Percentiles rank a stretch among this genome's conserved stretches.
These are phyloP conservation scores for Engraulis encrasicolus DNA, from an alignment of 2,113 vertebrate species.

Conservation along the genomic window DNA sequence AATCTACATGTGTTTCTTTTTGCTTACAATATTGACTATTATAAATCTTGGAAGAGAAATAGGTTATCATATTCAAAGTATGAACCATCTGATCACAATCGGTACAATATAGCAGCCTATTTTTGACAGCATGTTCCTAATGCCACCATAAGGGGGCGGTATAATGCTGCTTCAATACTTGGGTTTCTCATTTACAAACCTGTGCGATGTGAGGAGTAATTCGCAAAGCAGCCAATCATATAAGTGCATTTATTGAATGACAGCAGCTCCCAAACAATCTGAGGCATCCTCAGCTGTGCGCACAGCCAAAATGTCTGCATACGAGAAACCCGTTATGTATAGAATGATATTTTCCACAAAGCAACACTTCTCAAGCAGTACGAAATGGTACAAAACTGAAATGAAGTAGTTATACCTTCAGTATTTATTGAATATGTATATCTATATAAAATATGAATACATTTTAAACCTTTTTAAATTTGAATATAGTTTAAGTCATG, in stretches of 20 bases:
- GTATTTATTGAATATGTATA: not conserved
- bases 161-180: not conserved
- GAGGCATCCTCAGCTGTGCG: too few relatives aligned
- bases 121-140: constrained; percentile 7
- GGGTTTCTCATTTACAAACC: too few relatives aligned
- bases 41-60: not conserved
- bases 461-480: not conserved
- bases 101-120: not conserved
- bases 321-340: too few relatives aligned
- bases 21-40: not conserved
- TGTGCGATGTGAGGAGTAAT: too few relatives aligned
- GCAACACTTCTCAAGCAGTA: not conserved
- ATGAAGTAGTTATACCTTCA: not conserved
- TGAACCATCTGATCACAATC: not conserved
- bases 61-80: constrained; percentile 9
- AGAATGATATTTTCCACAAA: not conserved
- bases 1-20: not conserved
- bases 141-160: not conserved
- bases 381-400: not conserved
- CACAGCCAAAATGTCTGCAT: too few relatives aligned
- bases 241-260: too few relatives aligned
- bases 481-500: not conserved
- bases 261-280: too few relatives aligned
- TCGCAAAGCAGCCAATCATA: too few relatives aligned
- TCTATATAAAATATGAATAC: constrained; percentile 2